A percentile compares a stretch with the other conserved stretches of the same genome.
Evolutionary conservation across 1,140 invertebrate species (phyloP).

Genomic region (Papilio machaon): DNA sequence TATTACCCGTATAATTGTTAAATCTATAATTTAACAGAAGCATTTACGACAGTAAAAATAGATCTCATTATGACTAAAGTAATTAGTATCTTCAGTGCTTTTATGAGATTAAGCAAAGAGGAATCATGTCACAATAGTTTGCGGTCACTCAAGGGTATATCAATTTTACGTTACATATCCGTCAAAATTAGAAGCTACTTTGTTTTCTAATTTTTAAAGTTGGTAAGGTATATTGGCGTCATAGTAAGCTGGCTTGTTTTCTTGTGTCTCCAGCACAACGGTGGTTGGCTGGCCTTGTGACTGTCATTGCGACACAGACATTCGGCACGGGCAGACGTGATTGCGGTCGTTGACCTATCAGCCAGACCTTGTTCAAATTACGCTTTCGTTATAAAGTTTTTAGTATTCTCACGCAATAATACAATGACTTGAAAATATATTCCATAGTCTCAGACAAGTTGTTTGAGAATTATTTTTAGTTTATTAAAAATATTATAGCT

Average conservation of each 20-base stretch:
- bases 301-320: constrained; percentile 53
- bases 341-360: constrained; percentile 55
- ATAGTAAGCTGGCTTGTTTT: background rate
- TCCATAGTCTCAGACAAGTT: constrained; percentile 9
- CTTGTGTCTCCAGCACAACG: constrained; percentile 45
- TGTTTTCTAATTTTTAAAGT: too few relatives aligned
- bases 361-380: constrained; percentile 47
- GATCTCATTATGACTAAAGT: constrained; percentile 15
- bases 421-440: constrained; percentile 12
- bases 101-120: constrained; percentile 6
- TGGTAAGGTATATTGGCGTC: background rate
- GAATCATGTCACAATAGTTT: background rate
- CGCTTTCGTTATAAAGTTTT: constrained; percentile 45
- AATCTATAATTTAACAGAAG: background rate
- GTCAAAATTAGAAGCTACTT: too few relatives aligned
- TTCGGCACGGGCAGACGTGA: constrained; percentile 48
- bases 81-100: background rate
- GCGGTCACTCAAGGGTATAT: background rate
- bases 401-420: constrained; percentile 21
- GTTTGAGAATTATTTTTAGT: background rate
- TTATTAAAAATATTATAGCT: background rate
- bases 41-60: background rate
- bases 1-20: background rate
- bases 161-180: background rate
- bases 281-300: constrained; percentile 51